A percentile compares a stretch with the other conserved stretches of the same genome.
phyloP scores from a whole-genome alignment of 2,797 vertebrate genomes.

The Myotis pilosus region DNA sequence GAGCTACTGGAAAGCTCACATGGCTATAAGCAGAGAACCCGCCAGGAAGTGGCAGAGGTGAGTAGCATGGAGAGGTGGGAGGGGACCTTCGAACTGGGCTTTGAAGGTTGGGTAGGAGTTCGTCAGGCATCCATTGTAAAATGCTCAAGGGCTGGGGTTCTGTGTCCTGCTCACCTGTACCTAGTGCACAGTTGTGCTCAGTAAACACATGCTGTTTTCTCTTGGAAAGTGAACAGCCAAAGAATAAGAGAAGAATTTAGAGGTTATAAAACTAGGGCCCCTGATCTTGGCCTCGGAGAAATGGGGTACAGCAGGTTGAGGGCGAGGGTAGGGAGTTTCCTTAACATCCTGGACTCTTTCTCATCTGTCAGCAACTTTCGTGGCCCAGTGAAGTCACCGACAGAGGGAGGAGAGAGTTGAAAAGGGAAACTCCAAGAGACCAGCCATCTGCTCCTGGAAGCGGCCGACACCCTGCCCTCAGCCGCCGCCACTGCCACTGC shows the following conservation, averaged over 20 bases:
- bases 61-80: neutral
- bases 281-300: neutral
- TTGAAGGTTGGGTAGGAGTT: constrained; percentile 38
- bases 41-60: neutral
- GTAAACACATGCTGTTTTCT: neutral
- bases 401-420: neutral
- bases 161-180: neutral
- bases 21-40: neutral
- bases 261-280: neutral
- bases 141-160: neutral
- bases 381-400: neutral
- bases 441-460: neutral
- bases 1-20: neutral
- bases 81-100: neutral
- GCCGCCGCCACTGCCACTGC: neutral
- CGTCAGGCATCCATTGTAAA: neutral
- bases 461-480: neutral
- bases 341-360: neutral
- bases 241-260: neutral
- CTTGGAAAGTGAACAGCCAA: neutral
- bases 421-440: neutral
- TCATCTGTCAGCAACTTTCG: neutral
- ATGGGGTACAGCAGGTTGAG: neutral
- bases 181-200: neutral
- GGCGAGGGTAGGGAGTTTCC: neutral